Percentiles rank a stretch among this genome's conserved stretches.
Evolutionary conservation across 1,140 invertebrate genomes (phyloP).

Genomic region (Coenobita brevimanus): DNA sequence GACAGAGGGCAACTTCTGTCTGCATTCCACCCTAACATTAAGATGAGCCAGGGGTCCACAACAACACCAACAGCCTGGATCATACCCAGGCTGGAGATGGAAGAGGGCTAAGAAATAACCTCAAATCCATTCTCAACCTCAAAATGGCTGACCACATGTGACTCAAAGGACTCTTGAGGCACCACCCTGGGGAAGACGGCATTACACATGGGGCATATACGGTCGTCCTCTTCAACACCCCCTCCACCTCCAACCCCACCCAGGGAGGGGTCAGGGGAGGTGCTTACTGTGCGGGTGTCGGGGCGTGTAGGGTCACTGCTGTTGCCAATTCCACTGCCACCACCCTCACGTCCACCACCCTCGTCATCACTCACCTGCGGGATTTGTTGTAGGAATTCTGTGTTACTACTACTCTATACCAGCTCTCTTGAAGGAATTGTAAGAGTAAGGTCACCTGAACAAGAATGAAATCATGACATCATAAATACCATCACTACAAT

Average conservation of each 20-base stretch:
- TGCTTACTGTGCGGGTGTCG: conserved; percentile 48
- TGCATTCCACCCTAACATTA: too few relatives aligned
- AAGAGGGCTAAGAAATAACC: conserved; percentile 53
- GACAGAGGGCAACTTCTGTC: too few relatives aligned
- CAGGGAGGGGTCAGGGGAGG: conserved; percentile 46
- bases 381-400: neutral
- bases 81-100: too few relatives aligned
- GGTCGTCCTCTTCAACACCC: conserved; percentile 61
- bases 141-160: conserved; percentile 70
- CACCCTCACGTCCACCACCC: conserved; percentile 19
- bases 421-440: too few relatives aligned
- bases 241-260: neutral
- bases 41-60: too few relatives aligned
- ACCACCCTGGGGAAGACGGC: conserved; percentile 65
- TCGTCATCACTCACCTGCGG: conserved; percentile 49
- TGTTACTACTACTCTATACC: too few relatives aligned
- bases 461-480: too few relatives aligned
- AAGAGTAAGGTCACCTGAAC: too few relatives aligned
- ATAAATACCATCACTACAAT: too few relatives aligned
- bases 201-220: conserved; percentile 70
- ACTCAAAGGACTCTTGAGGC: conserved; percentile 69
- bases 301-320: conserved; percentile 6
- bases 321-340: too few relatives aligned
- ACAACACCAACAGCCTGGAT: too few relatives aligned
- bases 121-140: conserved; percentile 69